Percentiles rank a stretch among this genome's conserved stretches.
Evolutionary conservation across 1,140 invertebrate genomes (phyloP).

Genomic region (Zaprionus taronus): DNA sequence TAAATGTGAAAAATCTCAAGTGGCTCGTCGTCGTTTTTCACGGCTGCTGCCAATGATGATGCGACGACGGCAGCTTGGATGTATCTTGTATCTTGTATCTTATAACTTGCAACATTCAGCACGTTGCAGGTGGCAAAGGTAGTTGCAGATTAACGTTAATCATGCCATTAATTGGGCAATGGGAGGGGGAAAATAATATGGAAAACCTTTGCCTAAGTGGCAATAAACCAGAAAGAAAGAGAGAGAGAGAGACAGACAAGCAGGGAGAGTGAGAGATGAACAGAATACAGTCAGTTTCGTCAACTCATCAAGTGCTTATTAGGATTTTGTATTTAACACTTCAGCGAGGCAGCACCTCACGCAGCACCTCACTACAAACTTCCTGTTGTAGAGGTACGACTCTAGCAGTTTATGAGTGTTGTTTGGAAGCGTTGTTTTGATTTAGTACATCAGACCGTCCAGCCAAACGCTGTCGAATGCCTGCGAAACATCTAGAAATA

Average conservation of each 20-base stretch:
- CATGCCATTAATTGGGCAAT: slow-evolving; percentile 71
- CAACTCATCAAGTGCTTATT: not conserved
- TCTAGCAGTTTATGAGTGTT: too few species aligned
- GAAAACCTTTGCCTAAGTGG: slow-evolving; percentile 6
- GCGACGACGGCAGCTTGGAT: not conserved
- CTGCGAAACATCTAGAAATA: too few species aligned
- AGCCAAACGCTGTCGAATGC: too few species aligned
- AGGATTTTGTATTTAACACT: not conserved
- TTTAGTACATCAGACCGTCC: too few species aligned
- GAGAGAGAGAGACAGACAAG: not conserved
- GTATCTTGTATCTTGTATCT: slow-evolving; percentile 1
- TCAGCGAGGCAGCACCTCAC: not conserved
- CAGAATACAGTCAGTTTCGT: not conserved
- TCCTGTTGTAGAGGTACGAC: too few species aligned
- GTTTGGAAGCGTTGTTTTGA: too few species aligned
- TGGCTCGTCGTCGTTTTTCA: slow-evolving; percentile 43
- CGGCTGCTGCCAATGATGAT: slow-evolving; percentile 6
- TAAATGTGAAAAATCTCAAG: slow-evolving; percentile 56
- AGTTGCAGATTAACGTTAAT: slow-evolving; percentile 69
- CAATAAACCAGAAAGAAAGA: not conserved
- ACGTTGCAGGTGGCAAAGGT: slow-evolving; percentile 4
- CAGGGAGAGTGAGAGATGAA: not conserved
- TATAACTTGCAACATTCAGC: slow-evolving; percentile 4
- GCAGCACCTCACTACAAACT: too few species aligned
- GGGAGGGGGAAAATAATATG: slow-evolving; percentile 9